A percentile compares a stretch with the other conserved stretches of the same genome.
phyloP scores from a whole-genome alignment of 2,113 vertebrate genomes.

The Stigmatopora argus region DNA sequence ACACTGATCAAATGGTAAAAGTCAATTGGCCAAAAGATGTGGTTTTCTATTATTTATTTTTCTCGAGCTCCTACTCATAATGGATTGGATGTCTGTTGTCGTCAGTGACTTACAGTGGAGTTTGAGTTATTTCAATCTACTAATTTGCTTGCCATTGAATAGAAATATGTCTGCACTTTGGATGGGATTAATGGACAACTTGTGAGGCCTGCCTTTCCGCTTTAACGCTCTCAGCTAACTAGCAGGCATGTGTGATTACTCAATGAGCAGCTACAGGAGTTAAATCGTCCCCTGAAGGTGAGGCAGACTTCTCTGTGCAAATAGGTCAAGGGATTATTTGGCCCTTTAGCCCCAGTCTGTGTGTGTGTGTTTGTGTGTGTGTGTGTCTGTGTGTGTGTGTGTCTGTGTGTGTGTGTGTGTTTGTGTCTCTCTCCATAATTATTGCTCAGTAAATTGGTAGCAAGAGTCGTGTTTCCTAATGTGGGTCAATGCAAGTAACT shows the following conservation, averaged over 20 bases:
- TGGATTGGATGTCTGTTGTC: too few relatives aligned
- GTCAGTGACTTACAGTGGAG: too few relatives aligned
- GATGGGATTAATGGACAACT: background rate
- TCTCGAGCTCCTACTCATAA: too few relatives aligned
- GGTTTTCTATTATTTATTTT: background rate
- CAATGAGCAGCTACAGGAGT: constrained; percentile 58
- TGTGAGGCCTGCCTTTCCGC: constrained; percentile 9
- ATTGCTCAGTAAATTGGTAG: background rate
- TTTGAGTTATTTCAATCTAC: background rate
- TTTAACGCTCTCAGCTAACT: constrained; percentile 32
- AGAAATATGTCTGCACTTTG: background rate
- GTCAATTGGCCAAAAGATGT: background rate
- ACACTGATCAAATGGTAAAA: background rate
- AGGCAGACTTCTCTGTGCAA: constrained; percentile 62
- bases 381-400: constrained; percentile 41
- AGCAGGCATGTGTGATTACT: constrained; percentile 64
- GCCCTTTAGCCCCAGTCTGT: constrained; percentile 34
- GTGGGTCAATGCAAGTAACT: too few relatives aligned
- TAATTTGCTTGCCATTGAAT: background rate
- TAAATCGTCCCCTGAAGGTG: constrained; percentile 67
- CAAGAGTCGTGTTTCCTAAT: too few relatives aligned
- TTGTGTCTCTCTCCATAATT: background rate
- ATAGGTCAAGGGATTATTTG: constrained; percentile 67
- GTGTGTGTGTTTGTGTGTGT: constrained; percentile 43
- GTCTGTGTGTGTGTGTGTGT: background rate